Conservation (phyloP, 2,888 invertebrate species). For the Amblyjoppa fuscipennis region DNA sequence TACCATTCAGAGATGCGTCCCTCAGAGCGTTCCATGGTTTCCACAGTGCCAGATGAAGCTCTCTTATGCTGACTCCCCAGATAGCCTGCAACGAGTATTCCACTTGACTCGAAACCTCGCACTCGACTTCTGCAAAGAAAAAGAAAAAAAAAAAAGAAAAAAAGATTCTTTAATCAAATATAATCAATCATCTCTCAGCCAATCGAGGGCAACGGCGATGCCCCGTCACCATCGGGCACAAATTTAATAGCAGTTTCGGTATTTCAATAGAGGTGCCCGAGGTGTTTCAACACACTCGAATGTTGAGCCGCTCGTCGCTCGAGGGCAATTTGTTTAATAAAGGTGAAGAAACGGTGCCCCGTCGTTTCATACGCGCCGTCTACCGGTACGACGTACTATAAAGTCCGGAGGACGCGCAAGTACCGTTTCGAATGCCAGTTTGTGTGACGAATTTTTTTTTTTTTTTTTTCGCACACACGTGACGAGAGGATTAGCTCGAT, state of each 20-base stretch:
- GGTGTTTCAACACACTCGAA: neutral
- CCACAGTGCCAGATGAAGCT: conserved; percentile 92
- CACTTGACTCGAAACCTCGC: conserved; percentile 91
- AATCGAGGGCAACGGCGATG: neutral
- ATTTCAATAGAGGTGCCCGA: no score
- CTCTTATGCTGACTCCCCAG: conserved; percentile 93
- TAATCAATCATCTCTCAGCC: no score
- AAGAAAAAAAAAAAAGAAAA: conserved; percentile 66
- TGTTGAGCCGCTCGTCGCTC: neutral
- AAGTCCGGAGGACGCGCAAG: conserved; percentile 28
- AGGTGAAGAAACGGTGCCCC: conserved; percentile 42
- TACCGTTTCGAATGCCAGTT: conserved; percentile 57
- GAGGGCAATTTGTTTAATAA: neutral
- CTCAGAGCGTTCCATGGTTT: conserved; percentile 89
- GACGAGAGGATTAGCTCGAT: neutral
- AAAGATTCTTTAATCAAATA: conserved; percentile 2
- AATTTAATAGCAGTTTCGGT: no score
- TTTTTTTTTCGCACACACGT: conserved; percentile 1
- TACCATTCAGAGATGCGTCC: conserved; percentile 88
- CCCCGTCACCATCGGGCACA: no score
- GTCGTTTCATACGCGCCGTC: neutral
- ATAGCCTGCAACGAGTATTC: conserved; percentile 91
- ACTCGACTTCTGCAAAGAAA: conserved; percentile 88
- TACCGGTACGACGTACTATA: neutral
- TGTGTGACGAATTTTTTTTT: conserved; percentile 27